Evolutionary conservation across 2,888 invertebrate genomes (phyloP).

Genomic region (Chymomyza fuscimana): DNA sequence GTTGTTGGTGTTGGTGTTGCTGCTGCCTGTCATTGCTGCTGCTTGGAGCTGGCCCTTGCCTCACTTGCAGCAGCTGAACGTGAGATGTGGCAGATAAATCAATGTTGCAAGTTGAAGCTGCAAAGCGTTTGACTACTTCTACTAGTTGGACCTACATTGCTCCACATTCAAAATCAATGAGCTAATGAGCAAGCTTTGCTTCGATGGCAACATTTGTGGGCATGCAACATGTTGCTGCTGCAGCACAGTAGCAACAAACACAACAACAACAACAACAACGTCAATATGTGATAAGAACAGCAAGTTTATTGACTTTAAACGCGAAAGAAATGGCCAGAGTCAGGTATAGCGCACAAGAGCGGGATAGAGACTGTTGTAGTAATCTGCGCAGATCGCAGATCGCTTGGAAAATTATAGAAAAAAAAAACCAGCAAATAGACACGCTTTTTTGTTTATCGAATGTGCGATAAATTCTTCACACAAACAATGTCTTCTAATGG

Average conservation of each 20-base stretch:
- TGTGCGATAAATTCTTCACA: too few species aligned
- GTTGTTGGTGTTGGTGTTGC: constrained; percentile 19
- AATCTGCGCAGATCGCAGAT: constrained; percentile 44
- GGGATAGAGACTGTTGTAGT: background rate
- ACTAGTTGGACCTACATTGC: constrained; percentile 34
- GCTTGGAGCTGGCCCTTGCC: background rate
- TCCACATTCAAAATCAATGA: constrained; percentile 60
- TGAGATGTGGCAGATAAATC: constrained; percentile 72
- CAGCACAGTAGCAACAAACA: constrained; percentile 17
- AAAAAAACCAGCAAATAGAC: background rate
- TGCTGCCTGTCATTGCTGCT: constrained; percentile 23
- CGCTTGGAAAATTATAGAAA: constrained; percentile 3
- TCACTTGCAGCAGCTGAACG: constrained; percentile 48
- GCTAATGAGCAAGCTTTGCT: constrained; percentile 53
- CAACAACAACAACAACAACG: constrained; percentile 36
- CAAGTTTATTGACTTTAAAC: constrained; percentile 61
- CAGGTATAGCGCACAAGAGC: constrained; percentile 2
- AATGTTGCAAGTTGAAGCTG: constrained; percentile 35
- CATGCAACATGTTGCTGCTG: constrained; percentile 48
- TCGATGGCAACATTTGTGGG: background rate
- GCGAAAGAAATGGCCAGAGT: background rate
- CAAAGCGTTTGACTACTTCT: constrained; percentile 26
- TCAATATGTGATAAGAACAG: constrained; percentile 53
- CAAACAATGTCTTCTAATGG: background rate
- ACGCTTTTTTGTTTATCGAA: too few species aligned